These are phyloP conservation scores for Lutraria rhynchaena DNA, from an alignment of 1,140 invertebrate species.

Conservation along the genomic window DNA sequence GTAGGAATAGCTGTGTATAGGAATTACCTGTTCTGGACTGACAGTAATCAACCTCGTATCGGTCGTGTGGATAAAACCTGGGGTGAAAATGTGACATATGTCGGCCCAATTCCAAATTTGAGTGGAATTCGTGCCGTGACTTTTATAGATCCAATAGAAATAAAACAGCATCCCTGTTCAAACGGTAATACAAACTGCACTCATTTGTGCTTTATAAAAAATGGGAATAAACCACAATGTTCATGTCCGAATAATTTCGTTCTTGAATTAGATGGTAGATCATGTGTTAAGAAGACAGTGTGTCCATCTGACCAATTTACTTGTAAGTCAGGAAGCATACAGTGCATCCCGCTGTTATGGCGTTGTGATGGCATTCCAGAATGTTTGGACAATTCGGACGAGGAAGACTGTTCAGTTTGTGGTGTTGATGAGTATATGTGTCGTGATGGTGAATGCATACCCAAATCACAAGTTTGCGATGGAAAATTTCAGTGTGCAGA, in stretches of 20 bases:
- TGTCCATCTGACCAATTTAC: slow-evolving; percentile 81
- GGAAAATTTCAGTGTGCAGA: slow-evolving; percentile 88
- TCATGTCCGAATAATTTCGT: slow-evolving; percentile 79
- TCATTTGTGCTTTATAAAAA: slow-evolving; percentile 95
- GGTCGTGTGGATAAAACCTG: slow-evolving; percentile 74
- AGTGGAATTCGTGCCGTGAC: slow-evolving; percentile 85
- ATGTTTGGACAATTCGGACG: slow-evolving; percentile 91
- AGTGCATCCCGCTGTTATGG: slow-evolving; percentile 80
- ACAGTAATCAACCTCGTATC: slow-evolving; percentile 90
- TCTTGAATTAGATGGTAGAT: slow-evolving; percentile 72
- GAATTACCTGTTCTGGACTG: slow-evolving; percentile 98
- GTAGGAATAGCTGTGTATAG: slow-evolving; percentile 96
- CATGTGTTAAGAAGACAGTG: slow-evolving; percentile 78
- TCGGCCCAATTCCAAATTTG: slow-evolving; percentile 84
- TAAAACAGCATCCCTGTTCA: slow-evolving; percentile 73
- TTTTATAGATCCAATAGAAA: slow-evolving; percentile 66
- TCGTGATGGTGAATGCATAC: slow-evolving; percentile 83
- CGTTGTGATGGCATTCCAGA: slow-evolving; percentile 85
- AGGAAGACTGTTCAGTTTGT: slow-evolving; percentile 90
- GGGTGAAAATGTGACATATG: slow-evolving; percentile 67
- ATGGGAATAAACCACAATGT: slow-evolving; percentile 82
- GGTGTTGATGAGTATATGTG: slow-evolving; percentile 84
- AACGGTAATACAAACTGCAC: slow-evolving; percentile 88
- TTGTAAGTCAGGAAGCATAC: slow-evolving; percentile 72
- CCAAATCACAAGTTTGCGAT: slow-evolving; percentile 89